A percentile compares a stretch with the other conserved stretches of the same genome.
Conservation (phyloP, 2,797 vertebrate genomes). For the Chrosomus eos region DNA sequence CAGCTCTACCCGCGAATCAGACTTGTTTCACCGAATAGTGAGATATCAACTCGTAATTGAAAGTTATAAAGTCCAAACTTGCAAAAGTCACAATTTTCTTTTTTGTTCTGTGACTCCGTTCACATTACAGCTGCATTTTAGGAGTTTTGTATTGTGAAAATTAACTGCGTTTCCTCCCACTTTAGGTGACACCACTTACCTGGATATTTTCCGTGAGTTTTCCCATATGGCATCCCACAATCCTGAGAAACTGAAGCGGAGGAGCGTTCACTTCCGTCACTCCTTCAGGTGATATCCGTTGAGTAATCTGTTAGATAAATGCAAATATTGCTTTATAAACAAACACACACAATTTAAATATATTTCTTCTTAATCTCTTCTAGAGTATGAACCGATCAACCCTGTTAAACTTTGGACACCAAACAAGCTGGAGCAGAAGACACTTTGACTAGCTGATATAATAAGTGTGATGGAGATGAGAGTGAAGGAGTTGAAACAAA, state of each 20-base stretch:
- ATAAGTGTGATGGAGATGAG: background rate
- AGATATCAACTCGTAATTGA: background rate
- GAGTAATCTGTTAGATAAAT: background rate
- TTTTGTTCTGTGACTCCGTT: background rate
- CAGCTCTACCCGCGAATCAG: background rate
- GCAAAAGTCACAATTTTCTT: background rate
- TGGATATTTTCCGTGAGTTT: constrained; percentile 90
- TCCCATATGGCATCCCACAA: constrained; percentile 92
- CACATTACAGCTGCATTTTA: background rate
- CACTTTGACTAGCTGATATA: constrained; percentile 17
- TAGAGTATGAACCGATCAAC: constrained; percentile 54
- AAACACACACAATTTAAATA: no score
- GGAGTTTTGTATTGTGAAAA: background rate
- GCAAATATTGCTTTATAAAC: background rate
- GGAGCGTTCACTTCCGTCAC: constrained; percentile 84
- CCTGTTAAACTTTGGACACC: constrained; percentile 1
- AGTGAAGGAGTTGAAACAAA: background rate
- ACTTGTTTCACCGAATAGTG: background rate
- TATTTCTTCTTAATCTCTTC: constrained; percentile 42
- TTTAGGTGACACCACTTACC: constrained; percentile 87
- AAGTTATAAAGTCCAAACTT: background rate
- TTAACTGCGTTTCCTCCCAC: constrained; percentile 50
- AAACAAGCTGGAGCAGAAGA: constrained; percentile 15
- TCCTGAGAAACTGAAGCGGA: constrained; percentile 88
- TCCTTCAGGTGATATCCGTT: constrained; percentile 73